These are phyloP conservation scores for Athene cunicularia DNA, from an alignment of 2,113 vertebrate species.

Conservation along the genomic window DNA sequence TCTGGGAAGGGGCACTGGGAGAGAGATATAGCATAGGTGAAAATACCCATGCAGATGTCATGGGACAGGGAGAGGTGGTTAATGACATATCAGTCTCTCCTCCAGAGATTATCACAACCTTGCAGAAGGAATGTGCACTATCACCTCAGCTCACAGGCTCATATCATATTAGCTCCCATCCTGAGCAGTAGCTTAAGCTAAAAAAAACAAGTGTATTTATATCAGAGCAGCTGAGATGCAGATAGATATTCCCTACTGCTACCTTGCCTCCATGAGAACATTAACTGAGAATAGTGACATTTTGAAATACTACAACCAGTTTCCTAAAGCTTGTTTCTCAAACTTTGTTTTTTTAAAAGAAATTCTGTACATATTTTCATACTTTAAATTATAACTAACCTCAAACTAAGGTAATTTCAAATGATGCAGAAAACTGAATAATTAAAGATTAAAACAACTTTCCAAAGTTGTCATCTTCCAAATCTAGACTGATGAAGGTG, in stretches of 20 bases:
- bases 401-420: not conserved
- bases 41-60: not conserved
- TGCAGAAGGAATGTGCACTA: not conserved
- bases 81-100: not conserved
- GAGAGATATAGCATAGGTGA: not conserved
- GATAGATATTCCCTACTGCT: not conserved
- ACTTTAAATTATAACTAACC: not conserved
- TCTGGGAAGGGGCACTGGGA: rapidly evolving
- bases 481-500: not conserved
- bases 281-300: not conserved
- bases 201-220: not conserved
- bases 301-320: not conserved
- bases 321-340: not conserved
- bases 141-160: not conserved
- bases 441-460: not conserved
- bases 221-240: not conserved
- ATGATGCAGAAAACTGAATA: not conserved
- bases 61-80: not conserved
- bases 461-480: not conserved
- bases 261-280: not conserved
- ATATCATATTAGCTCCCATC: not conserved
- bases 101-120: not conserved
- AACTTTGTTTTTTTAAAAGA: not conserved
- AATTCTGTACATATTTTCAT: not conserved
- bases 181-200: not conserved